These are phyloP conservation scores for Drosophila tani DNA, from an alignment of 1,140 invertebrate genomes.

Conservation along the genomic window DNA sequence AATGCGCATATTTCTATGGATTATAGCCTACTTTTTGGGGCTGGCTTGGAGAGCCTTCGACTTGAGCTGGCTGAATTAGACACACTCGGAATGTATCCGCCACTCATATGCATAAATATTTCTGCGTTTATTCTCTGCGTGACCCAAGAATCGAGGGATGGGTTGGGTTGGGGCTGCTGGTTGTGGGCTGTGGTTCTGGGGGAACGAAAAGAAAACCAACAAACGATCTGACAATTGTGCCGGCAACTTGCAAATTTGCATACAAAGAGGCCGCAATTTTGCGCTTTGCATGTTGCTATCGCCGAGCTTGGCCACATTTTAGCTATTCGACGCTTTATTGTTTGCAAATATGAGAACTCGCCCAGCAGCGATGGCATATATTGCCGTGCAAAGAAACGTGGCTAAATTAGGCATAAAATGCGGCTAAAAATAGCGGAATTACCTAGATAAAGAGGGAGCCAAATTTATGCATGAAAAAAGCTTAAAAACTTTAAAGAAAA, in stretches of 20 bases:
- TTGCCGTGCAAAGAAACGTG: constrained; percentile 22
- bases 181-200: neutral
- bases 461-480: constrained; percentile 2
- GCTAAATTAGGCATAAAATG: constrained; percentile 20
- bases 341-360: constrained; percentile 65
- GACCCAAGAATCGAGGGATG: constrained; percentile 36
- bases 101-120: constrained; percentile 76
- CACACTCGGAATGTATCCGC: constrained; percentile 35
- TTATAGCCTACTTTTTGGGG: constrained; percentile 74
- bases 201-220: neutral
- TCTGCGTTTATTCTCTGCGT: constrained; percentile 55
- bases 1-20: constrained; percentile 74
- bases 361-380: constrained; percentile 35
- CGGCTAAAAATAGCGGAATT: constrained; percentile 20
- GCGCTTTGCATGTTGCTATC: constrained; percentile 54
- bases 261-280: constrained; percentile 58
- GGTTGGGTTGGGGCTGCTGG: neutral
- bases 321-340: constrained; percentile 60
- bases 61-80: constrained; percentile 57
- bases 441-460: neutral
- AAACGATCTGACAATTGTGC: constrained; percentile 69
- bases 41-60: constrained; percentile 40
- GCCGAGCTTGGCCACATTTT: constrained; percentile 23
- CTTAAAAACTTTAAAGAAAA: neutral
- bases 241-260: constrained; percentile 54